Evolutionary conservation across 1,140 invertebrate species (phyloP), one percentile per base, ranked within the genome.

Genomic region (Drosophila eugracilis): DNA sequence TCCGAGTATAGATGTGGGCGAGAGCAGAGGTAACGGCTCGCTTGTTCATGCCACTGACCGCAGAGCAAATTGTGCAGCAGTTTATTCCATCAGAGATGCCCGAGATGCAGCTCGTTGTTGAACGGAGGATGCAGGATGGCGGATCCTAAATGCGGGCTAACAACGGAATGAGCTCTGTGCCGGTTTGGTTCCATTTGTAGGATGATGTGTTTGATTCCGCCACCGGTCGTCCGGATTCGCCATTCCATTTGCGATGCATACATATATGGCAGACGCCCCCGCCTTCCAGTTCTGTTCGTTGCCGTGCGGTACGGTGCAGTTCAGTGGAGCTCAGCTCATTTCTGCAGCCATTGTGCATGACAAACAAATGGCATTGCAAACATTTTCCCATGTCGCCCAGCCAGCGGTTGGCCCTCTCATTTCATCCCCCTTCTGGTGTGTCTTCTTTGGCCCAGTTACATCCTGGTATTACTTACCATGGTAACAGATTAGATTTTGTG

Each of bases 351-450:
- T 84, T 78, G 75, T 84, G 63, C 70, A 60, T 54, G 74, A 66
- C 78, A 85, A 84, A 72, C 59, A 79, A 84, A 71, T 75, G 71
- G 55, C 44, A 75, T 62, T 65, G 72, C 63, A 50, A 65, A 84
- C 63, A 55, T 67, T 63, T 60, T 37, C 44, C 73, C 63, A 41
- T 54, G 42, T 37, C 34, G 57, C 15, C 42, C 52, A 14, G 22
- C 44, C 24, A 47, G 22, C 41, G 41, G 41, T 42, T 42, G 19
- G 5, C 7, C n/a, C 52, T 1, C 26, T n/a, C 14, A 10, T 28
- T 32, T 12, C n/a, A n/a, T n/a, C 5, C 10, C n/a, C 7, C 44
- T 2, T 34, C 30, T n/a, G n/a, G 9, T 14, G 30, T 45, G 28
- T 28, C 26, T 10, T 47, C 41, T 19, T 15, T n/a, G 42, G 28